Conservation (phyloP, 2,888 invertebrate genomes). For the Notodonta ziczac region DNA sequence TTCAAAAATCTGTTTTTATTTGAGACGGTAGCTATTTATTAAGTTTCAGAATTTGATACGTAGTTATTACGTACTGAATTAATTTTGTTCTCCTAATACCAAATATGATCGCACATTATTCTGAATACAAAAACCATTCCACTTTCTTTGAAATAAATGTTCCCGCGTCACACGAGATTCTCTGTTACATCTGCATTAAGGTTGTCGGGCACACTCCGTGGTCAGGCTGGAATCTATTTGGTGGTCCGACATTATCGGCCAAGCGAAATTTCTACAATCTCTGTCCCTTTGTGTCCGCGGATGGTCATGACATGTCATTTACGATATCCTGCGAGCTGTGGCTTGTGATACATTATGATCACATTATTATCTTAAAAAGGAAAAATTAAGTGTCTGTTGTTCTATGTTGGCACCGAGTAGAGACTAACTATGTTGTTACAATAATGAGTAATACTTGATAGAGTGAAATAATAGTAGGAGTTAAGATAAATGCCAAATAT, state of each 20-base stretch:
- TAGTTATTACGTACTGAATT: neutral
- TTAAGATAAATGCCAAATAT: too few relatives aligned
- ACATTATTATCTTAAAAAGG: slow-evolving; percentile 31
- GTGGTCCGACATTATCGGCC: slow-evolving; percentile 74
- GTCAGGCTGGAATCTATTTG: slow-evolving; percentile 66
- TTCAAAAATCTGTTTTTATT: too few relatives aligned
- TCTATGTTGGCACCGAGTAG: too few relatives aligned
- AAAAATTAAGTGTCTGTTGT: slow-evolving; percentile 25
- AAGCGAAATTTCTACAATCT: slow-evolving; percentile 79
- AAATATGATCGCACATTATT: neutral
- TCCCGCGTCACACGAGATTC: slow-evolving; percentile 45
- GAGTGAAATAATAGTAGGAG: too few relatives aligned
- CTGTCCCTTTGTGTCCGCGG: slow-evolving; percentile 74
- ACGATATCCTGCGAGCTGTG: slow-evolving; percentile 67
- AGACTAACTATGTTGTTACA: too few relatives aligned
- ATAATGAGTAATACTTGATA: too few relatives aligned
- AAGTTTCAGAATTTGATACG: neutral
- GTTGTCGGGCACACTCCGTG: slow-evolving; percentile 55
- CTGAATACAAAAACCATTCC: neutral
- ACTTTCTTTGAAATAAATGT: slow-evolving; percentile 44
- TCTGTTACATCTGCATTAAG: slow-evolving; percentile 64
- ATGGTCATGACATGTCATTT: slow-evolving; percentile 82
- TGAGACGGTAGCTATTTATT: slow-evolving; percentile 2
- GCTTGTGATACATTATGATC: slow-evolving; percentile 43
- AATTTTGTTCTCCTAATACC: neutral